Percentiles rank a stretch among this genome's conserved stretches.
These are phyloP conservation scores for Isichthys henryi DNA, from an alignment of 2,113 vertebrate species.

Conservation along the genomic window DNA sequence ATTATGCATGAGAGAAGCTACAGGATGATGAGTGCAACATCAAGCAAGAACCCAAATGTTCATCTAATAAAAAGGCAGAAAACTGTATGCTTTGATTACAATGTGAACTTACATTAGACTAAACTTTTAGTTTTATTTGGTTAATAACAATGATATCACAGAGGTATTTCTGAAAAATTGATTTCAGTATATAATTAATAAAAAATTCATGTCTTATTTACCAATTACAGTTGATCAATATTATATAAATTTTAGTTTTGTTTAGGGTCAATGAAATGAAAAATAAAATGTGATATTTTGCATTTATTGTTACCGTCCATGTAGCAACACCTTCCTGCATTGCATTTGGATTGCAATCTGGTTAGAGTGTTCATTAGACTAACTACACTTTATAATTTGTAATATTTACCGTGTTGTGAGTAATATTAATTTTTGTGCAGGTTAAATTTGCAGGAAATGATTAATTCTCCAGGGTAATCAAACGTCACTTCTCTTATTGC, in stretches of 20 bases:
- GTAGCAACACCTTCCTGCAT: background rate
- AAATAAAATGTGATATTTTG: background rate
- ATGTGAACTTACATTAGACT: background rate
- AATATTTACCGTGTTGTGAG: too few species aligned
- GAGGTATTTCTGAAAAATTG: background rate
- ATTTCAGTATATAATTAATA: background rate
- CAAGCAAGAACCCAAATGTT: background rate
- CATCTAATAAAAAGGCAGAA: background rate
- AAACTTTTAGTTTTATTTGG: background rate
- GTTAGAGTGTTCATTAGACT: background rate
- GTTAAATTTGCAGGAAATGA: background rate
- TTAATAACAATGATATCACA: background rate
- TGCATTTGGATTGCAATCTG: background rate
- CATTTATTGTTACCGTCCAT: background rate
- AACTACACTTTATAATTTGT: background rate
- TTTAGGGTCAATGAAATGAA: background rate
- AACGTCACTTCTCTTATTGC: background rate
- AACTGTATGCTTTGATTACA: background rate
- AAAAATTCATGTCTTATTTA: background rate
- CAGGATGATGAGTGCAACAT: background rate
- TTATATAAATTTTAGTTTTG: background rate
- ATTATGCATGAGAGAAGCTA: background rate
- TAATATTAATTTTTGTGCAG: background rate
- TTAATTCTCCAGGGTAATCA: background rate
- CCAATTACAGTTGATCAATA: background rate